Percentiles rank a stretch among this genome's conserved stretches.
These are phyloP conservation scores for Amblyopsis rosae DNA, from an alignment of 2,113 vertebrate species.

Conservation along the genomic window DNA sequence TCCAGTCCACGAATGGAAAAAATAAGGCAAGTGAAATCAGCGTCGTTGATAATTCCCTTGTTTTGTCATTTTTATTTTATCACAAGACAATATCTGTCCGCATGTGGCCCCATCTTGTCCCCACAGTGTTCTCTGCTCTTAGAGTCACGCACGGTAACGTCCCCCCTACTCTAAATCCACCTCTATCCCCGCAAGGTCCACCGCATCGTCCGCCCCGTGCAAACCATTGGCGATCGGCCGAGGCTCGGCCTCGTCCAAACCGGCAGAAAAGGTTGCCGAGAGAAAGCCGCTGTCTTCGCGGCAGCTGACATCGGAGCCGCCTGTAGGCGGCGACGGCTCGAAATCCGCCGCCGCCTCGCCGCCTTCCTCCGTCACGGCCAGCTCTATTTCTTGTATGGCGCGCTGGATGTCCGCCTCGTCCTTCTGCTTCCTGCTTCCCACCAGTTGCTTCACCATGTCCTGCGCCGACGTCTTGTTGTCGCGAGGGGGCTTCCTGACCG, in stretches of 20 bases:
- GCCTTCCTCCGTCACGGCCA: constrained; percentile 50
- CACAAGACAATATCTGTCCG: constrained; percentile 4
- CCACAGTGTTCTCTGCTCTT: constrained; percentile 57
- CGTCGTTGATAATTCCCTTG: neutral
- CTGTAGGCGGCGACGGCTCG: constrained; percentile 5
- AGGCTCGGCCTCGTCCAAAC: constrained; percentile 24
- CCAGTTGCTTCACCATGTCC: constrained; percentile 40
- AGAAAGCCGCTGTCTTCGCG: constrained; percentile 54
- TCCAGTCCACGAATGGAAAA: too few relatives aligned
- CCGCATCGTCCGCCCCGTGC: constrained; percentile 20
- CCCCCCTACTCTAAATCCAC: constrained; percentile 46
- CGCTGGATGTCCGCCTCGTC: constrained; percentile 32
- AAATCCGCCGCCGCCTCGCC: constrained; percentile 34
- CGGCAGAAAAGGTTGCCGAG: constrained; percentile 38
- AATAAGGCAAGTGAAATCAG: constrained; percentile 6
- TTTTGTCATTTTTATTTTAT: constrained; percentile 5
- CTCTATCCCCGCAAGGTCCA: constrained; percentile 49
- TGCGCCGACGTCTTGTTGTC: constrained; percentile 28
- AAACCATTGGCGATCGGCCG: constrained; percentile 39
- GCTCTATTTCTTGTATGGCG: constrained; percentile 53
- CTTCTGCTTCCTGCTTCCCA: constrained; percentile 30
- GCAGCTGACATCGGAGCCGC: constrained; percentile 36
- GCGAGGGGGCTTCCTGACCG: constrained; percentile 17
- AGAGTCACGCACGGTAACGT: constrained; percentile 31
- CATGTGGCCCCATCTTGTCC: constrained; percentile 9